Conservation (phyloP, 1,140 invertebrate genomes). For the Globodera rostochiensis region DNA sequence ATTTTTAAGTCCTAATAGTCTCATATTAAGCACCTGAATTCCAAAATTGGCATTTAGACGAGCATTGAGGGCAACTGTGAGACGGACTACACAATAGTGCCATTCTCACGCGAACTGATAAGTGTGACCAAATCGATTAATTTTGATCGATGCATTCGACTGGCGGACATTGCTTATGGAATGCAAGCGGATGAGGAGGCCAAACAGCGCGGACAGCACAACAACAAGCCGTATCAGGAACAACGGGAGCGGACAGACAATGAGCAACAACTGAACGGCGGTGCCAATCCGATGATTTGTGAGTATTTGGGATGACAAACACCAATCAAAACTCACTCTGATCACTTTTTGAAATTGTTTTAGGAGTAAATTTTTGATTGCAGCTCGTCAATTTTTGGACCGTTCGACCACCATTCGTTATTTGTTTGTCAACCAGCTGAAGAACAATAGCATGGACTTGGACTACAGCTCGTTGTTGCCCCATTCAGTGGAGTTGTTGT, state of each 20-base stretch:
- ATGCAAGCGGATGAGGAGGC: constrained; percentile 10
- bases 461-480: not conserved
- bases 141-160: not conserved
- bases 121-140: constrained; percentile 9
- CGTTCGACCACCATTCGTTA: not conserved
- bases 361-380: not conserved
- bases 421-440: not conserved
- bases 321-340: too few relatives aligned
- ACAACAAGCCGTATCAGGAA: not conserved
- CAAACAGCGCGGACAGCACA: not conserved
- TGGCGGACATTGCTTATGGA: not conserved
- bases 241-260: not conserved
- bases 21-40: too few relatives aligned
- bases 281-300: constrained; percentile 1
- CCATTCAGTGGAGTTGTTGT: constrained; percentile 4
- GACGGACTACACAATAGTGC: not conserved
- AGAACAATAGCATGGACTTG: not conserved
- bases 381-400: not conserved
- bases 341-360: not conserved
- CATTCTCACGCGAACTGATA: not conserved
- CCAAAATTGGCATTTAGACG: not conserved
- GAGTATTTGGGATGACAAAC: not conserved
- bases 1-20: too few relatives aligned
- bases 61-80: constrained; percentile 10
- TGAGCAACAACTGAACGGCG: not conserved